phyloP scores from a whole-genome alignment of 2,888 invertebrate species.

The Ceriagrion tenellum region DNA sequence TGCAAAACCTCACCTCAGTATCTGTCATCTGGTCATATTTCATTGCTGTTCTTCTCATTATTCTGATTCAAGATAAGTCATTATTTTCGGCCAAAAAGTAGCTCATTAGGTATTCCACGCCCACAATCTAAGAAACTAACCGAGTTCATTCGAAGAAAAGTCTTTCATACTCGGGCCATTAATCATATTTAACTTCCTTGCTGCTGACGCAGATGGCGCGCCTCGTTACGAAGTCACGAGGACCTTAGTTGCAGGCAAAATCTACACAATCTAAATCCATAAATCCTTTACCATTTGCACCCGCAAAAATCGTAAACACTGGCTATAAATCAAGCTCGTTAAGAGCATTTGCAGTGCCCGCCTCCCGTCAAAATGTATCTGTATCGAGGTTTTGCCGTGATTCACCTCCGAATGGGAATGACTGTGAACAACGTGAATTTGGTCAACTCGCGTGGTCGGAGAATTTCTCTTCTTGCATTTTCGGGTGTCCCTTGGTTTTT shows the following conservation, averaged over 20 bases:
- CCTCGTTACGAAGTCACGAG: neutral
- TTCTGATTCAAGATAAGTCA: too few species aligned
- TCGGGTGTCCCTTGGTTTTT: neutral
- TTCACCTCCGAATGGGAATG: neutral
- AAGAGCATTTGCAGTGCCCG: neutral
- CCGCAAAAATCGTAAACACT: neutral
- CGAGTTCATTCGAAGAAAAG: neutral
- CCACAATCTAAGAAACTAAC: neutral
- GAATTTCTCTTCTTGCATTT: neutral
- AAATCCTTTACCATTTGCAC: neutral
- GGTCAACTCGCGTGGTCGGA: neutral
- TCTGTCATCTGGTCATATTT: too few species aligned
- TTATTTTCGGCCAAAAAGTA: neutral
- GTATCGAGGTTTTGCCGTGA: neutral
- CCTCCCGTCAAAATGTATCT: neutral
- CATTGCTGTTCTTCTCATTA: too few species aligned
- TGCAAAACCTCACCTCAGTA: too few species aligned
- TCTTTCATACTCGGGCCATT: neutral
- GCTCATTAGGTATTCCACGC: neutral
- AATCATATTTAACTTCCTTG: conserved; percentile 7
- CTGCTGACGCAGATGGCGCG: neutral
- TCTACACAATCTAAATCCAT: conserved; percentile 16
- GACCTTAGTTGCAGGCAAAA: neutral
- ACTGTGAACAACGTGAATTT: neutral
- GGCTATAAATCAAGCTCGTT: neutral